Conservation (phyloP, 2,888 invertebrate species). For the Lepidocyrtoides sp. region DNA sequence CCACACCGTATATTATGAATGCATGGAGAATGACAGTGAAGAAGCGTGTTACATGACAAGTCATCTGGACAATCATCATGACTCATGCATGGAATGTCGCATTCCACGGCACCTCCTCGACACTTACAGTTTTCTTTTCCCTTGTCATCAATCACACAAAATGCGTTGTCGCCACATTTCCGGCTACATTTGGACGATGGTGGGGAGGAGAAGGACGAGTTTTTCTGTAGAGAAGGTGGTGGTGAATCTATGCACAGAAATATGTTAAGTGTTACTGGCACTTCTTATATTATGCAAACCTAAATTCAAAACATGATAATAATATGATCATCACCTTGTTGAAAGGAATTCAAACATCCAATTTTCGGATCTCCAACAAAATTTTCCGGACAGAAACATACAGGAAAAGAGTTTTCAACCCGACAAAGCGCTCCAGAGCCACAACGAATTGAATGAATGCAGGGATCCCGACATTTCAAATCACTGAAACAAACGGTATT, state of each 20-base stretch:
- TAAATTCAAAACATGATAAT: background rate
- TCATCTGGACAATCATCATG: slow-evolving; percentile 84
- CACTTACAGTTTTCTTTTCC: slow-evolving; percentile 70
- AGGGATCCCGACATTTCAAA: slow-evolving; percentile 82
- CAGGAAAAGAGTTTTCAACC: slow-evolving; percentile 75
- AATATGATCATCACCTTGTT: slow-evolving; percentile 69
- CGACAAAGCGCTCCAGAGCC: slow-evolving; percentile 77
- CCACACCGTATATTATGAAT: slow-evolving; percentile 82
- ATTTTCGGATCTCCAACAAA: slow-evolving; percentile 79
- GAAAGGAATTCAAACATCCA: slow-evolving; percentile 77
- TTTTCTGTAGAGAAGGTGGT: background rate
- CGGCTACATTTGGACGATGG: slow-evolving; percentile 35
- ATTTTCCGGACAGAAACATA: slow-evolving; percentile 79
- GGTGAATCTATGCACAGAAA: slow-evolving; percentile 16
- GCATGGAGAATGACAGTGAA: slow-evolving; percentile 83
- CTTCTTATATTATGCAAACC: background rate
- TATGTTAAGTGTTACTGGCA: no score
- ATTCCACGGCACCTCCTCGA: slow-evolving; percentile 40
- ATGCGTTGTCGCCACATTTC: slow-evolving; percentile 65
- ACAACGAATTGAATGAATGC: slow-evolving; percentile 82
- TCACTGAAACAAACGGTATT: slow-evolving; percentile 83
- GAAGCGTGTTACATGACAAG: slow-evolving; percentile 82
- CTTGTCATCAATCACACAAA: slow-evolving; percentile 45
- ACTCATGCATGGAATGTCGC: slow-evolving; percentile 73
- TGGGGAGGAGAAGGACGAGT: no score